phyloP scores from a whole-genome alignment of 2,797 vertebrate genomes.

The Selene dorsalis region DNA sequence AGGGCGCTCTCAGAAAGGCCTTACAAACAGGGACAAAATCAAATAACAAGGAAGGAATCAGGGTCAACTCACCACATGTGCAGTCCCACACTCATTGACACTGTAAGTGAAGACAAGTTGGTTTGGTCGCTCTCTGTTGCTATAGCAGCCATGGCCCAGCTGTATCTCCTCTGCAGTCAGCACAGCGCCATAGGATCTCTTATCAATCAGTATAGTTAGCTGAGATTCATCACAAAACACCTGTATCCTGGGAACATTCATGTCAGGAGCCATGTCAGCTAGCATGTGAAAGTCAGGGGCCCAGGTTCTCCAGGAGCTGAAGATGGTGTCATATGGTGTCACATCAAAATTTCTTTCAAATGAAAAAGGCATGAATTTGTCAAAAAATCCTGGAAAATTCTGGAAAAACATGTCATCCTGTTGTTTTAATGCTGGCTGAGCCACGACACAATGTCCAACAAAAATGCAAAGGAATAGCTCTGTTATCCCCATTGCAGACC shows the following conservation, averaged over 20 bases:
- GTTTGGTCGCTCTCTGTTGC: constrained; percentile 57
- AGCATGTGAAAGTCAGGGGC: constrained; percentile 46
- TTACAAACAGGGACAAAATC: background rate
- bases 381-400: constrained; percentile 16
- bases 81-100: constrained; percentile 72
- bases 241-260: constrained; percentile 47
- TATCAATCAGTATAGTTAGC: constrained; percentile 68
- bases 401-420: background rate
- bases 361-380: constrained; percentile 19
- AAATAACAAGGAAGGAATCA: background rate
- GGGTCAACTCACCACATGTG: constrained; percentile 48
- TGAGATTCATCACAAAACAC: constrained; percentile 70
- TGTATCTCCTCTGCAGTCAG: constrained; percentile 53
- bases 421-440: background rate
- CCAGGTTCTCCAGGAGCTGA: constrained; percentile 55
- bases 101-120: constrained; percentile 68
- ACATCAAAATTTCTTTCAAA: constrained; percentile 38
- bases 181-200: constrained; percentile 1
- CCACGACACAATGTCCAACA: constrained; percentile 17
- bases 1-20: accelerated
- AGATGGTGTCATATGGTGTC: constrained; percentile 23
- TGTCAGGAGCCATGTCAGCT: constrained; percentile 21
- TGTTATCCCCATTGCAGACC: constrained; percentile 41
- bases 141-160: constrained; percentile 71
- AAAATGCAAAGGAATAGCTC: constrained; percentile 30